Base-by-base conservation (phyloP, 2,888 invertebrate genomes). In the Caenorhabditis sp. region DNA sequence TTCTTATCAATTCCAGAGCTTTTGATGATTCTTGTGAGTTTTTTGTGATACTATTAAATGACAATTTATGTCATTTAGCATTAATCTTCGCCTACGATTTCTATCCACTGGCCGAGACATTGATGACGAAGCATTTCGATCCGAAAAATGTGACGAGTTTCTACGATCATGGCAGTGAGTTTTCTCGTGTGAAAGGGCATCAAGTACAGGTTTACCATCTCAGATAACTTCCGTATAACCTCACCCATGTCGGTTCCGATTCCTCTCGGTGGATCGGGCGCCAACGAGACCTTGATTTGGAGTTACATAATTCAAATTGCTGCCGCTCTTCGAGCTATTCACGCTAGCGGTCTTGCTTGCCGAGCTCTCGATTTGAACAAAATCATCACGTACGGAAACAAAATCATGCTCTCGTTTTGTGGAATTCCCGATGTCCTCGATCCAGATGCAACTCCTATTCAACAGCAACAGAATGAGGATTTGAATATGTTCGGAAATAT, bases 41-140 rank as follows among this genome's bases (percentile, higher is more conserved):
- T 68, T 12, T 26, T 14, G 5, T 47, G 10, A 5, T 10, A 38
- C 38, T 2, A 10, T 2, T 10, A 38, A 6, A 38, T 10, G 38
- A 5, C 2, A 38, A 12, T 12, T 2, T 38, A 31, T 6, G 12
- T 38, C 12, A 7, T 84, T 90, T 93, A 96, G 97, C 98, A 77
- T 95, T 98, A 94, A 95, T 98, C 89, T 96, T 98, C 93, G 96
- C 97, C 74, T 98, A 97, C 93, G 97, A 97, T 92, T 98, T 96
- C 93, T 96, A 96, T 94, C 96, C 98, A 31, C 95, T 95, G 73
- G 95, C 96, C 76, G 95, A 96, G 92, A 97, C 97, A 0, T 93
- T 99, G 89, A 94, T 96, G 94, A 94, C 94, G 88, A 95, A 96
- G 92, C 97, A 96, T 93, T 96, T 98, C 92, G 92, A 91, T 28